Base-by-base conservation (phyloP, 2,797 vertebrate genomes). In the Crocidura indochinensis region DNA sequence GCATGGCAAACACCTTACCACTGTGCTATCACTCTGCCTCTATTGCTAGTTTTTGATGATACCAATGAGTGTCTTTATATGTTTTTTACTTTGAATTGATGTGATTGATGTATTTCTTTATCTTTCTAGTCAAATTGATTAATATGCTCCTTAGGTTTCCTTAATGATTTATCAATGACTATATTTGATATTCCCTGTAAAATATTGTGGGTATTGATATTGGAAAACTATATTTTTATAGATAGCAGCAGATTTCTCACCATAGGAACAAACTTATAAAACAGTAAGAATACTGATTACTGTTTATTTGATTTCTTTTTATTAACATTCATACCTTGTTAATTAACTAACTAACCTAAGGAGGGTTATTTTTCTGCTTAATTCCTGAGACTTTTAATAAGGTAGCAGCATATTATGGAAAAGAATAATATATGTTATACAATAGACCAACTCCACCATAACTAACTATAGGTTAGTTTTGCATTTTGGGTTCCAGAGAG, bases 121-220 rank as follows among this genome's bases (percentile, higher is more conserved):
- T 2, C 26, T 77, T 73, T 60, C 49, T 81, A 90, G 29, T 53
- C 90, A 92, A 87, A 84, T 84, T 77, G n/a, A 77, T n/a, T 38
- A 89, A 22, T 22, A 27, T 49, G 8, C 29, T 67, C 68, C 31
- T 65, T 81, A 64, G 62, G 14, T 69, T 91, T 69, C 82, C 67
- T 79, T 88, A 56, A 38, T 84, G 31, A 12, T 14, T 62, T 62
- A 22, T 6, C 20, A 87, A 12, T 87, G 74, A 49, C 14, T 22
- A 2, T 12, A 46, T 80, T 78, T 64, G 47, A 68, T 72, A 84
- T 53, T 8, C 31, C 68, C 15, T 90, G 62, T 71, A 73, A 85
- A 84, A 80, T 91, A n/a, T 3, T 31, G 44, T 65, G 14, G 44
- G 10, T 69, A 73, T 62, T 44, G 49, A 26, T 62, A 72, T 44